phyloP scores from a whole-genome alignment of 2,797 vertebrate genomes.

The Sebastes reedi region DNA sequence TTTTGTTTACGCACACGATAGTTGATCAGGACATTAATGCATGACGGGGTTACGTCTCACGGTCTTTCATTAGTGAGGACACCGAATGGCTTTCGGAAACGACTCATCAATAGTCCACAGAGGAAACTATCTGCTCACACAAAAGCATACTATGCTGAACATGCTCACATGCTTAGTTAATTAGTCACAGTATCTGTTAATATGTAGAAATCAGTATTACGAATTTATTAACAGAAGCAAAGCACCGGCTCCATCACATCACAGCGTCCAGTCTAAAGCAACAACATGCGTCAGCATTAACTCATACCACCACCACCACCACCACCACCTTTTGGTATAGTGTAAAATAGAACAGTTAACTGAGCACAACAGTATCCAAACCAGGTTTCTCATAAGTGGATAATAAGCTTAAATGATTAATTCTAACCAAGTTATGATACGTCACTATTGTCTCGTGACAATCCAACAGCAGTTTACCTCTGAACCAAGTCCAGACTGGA shows the following conservation, averaged over 20 bases:
- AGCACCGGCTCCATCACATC: too few relatives aligned
- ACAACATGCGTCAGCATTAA: not conserved
- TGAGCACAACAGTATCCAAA: not conserved
- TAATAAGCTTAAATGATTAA: constrained; percentile 29
- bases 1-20: not conserved
- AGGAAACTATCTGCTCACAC: not conserved
- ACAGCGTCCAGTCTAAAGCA: too few relatives aligned
- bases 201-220: not conserved
- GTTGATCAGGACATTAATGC: not conserved
- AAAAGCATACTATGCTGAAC: not conserved
- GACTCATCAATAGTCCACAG: not conserved
- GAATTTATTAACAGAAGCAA: too few relatives aligned
- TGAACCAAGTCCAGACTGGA: not conserved
- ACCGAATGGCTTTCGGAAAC: not conserved
- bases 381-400: not conserved
- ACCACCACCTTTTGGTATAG: not conserved
- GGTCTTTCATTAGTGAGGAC: not conserved
- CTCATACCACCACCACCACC: not conserved
- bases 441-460: not conserved
- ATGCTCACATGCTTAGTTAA: not conserved
- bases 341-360: not conserved
- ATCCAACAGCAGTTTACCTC: not conserved
- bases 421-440: not conserved
- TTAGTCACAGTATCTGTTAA: not conserved
- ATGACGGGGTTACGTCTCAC: not conserved